Base-by-base conservation (phyloP, 2,113 vertebrate genomes). In the Myotis davidii region DNA sequence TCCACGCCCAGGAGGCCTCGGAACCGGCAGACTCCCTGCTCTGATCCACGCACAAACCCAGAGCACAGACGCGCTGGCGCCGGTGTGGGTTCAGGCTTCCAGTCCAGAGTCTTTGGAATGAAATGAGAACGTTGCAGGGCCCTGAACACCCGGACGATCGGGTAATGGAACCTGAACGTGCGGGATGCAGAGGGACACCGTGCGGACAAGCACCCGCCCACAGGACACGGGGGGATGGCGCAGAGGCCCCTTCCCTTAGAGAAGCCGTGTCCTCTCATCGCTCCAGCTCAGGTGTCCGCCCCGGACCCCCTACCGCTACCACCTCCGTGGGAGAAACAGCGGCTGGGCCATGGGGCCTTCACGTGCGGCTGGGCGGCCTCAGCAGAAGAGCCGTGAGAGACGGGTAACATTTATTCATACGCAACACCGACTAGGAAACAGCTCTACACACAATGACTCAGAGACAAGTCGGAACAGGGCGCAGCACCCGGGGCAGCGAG, bases 371-470 rank as follows among this genome's bases (percentile, higher is more conserved):
- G 98, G 98, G 98, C 98, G 99, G 99, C 98, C 98, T 98, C 98
- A 99, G 97, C 98, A 97, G 98, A 95, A 97, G 98, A 98, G 97
- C 98, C 98, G 95, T 91, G 95, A 98, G 98, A 98, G 98, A 99
- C 98, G 98, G 97, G 95, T 98, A 98, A 99, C 99, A 97, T 98
- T 99, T 99, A 99, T 98, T 99, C 97, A 97, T 98, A 98, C 97
- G 97, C 98, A 98, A 98, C 98, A 99, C 99, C 97, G 97, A 98
- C 98, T 97, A 99, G 98, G 98, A 98, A 98, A 98, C 96, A 98
- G 98, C 98, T 98, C 98, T 99, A 99, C 99, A 98, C 99, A 99
- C 99, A 99, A 98, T 97, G 98, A 98, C 98, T 97, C 98, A 99
- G 99, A 99, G 98, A 98, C 98, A 98, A 99, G 97, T 99, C 98